Evolutionary conservation across 2,797 vertebrate genomes (phyloP).

Genomic region (Oreonectes daqikongensis): DNA sequence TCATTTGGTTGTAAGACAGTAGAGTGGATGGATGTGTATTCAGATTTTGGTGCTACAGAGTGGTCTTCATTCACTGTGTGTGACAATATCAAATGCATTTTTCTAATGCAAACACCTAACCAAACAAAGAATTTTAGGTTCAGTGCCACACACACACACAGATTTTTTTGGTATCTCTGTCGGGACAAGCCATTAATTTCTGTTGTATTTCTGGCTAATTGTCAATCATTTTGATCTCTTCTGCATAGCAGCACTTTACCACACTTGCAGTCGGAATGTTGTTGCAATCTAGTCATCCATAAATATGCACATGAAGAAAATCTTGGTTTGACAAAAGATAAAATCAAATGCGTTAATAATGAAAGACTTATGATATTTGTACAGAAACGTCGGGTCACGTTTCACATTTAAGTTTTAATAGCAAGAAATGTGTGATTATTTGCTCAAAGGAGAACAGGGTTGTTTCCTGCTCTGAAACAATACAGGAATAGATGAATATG

Average conservation of each 20-base stretch:
- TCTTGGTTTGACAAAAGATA: background rate
- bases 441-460: background rate
- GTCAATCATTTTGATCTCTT: background rate
- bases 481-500: constrained; percentile 56
- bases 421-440: constrained; percentile 30
- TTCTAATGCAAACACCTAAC: background rate
- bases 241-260: background rate
- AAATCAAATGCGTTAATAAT: constrained; percentile 7
- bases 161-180: too few species aligned
- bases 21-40: background rate
- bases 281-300: background rate
- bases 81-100: background rate
- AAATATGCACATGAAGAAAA: background rate
- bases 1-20: constrained; percentile 16
- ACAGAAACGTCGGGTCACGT: background rate
- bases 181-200: too few species aligned
- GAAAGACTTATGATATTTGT: background rate
- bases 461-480: constrained; percentile 51
- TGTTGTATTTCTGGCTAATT: background rate
- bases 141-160: too few species aligned
- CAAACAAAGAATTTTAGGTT: background rate
- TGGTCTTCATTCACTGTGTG: background rate
- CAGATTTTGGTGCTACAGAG: background rate
- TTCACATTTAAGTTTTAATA: background rate
- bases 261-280: background rate